Percentiles rank a stretch among this genome's conserved stretches.
Conservation (phyloP, 2,113 vertebrate genomes). For the Myotis davidii region DNA sequence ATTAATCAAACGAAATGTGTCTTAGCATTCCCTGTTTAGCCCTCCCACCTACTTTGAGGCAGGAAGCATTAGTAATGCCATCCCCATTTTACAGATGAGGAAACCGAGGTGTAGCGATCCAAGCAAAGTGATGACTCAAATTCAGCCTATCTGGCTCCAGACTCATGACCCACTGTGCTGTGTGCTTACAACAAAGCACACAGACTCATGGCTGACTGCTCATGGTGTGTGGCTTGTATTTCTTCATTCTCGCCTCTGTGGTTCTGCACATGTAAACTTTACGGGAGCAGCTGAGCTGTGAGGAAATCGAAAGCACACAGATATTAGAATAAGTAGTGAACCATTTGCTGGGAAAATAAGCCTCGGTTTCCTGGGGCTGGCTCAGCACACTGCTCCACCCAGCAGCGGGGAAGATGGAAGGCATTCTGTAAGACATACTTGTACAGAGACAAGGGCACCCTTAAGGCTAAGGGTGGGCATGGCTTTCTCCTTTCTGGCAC, state of each 20-base stretch:
- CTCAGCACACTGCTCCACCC: not conserved
- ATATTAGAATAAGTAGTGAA: conserved; percentile 79
- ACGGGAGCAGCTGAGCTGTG: conserved; percentile 72
- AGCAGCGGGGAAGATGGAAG: conserved; percentile 29
- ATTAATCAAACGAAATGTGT: not conserved
- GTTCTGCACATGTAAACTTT: conserved; percentile 58
- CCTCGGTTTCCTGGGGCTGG: conserved; percentile 74
- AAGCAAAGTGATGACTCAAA: not conserved
- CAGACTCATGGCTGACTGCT: not conserved
- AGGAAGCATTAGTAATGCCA: not conserved
- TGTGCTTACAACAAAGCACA: not conserved
- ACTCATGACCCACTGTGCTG: not conserved
- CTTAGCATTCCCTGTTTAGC: not conserved
- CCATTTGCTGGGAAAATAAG: conserved; percentile 80
- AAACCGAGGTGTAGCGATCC: not conserved
- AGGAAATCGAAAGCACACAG: conserved; percentile 76
- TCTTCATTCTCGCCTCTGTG: conserved; percentile 71
- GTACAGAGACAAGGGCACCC: not conserved
- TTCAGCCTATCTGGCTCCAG: not conserved
- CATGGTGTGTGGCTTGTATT: not conserved
- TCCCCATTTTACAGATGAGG: not conserved
- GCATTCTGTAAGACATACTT: conserved; percentile 48
- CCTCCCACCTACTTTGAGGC: not conserved
- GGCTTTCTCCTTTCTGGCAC: not conserved
- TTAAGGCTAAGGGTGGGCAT: not conserved